Base-by-base conservation (phyloP, 2,888 invertebrate species). In the Dysmachus trigonus region DNA sequence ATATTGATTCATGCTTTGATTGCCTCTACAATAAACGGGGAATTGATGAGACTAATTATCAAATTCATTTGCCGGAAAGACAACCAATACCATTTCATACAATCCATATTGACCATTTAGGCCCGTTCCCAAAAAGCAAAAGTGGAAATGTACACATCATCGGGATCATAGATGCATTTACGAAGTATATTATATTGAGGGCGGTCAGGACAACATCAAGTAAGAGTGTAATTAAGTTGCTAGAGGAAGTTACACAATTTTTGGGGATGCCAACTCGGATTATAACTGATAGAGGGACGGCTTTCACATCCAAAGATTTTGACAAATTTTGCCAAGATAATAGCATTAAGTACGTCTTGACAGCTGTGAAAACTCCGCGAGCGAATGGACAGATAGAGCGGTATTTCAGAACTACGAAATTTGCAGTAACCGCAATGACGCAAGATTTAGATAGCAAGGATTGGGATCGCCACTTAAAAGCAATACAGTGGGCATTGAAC, bases 91-190 rank as follows among this genome's bases (percentile, higher is more conserved):
- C 90, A 0, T 90, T 91, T 76, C 89, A 90, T 79, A 90, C 90
- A 0, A 30, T 90, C 2, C 90, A 91, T 51, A 76, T 91, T 0
- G 91, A 91, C 86, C 90, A 91, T 84, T 74, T 90, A 0, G 90
- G 90, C 0, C 90, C 90, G 6, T 90, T 90, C 84, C 89, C 89
- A 18, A 87, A 88, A 8, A 89, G 89, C n/a, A 89, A 86, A 71
- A 87, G 82, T 87, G 38, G 38, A 2, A 41, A 41, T 41, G 38
- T 41, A 41, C 38, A 41, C 38, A 13, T 41, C 3, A 41, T 41
- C 38, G 38, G 38, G 15, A 15, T 41, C 13, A 41, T 13, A 41
- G 13, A 41, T 15, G 38, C 38, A 1, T 41, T 38, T 3, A 15
- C 38, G 15, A 41, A 41, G 13, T 41, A 41, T 85, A 35, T 71